Evolutionary conservation across 2,113 vertebrate genomes (phyloP).

Genomic region (Labeo catla): DNA sequence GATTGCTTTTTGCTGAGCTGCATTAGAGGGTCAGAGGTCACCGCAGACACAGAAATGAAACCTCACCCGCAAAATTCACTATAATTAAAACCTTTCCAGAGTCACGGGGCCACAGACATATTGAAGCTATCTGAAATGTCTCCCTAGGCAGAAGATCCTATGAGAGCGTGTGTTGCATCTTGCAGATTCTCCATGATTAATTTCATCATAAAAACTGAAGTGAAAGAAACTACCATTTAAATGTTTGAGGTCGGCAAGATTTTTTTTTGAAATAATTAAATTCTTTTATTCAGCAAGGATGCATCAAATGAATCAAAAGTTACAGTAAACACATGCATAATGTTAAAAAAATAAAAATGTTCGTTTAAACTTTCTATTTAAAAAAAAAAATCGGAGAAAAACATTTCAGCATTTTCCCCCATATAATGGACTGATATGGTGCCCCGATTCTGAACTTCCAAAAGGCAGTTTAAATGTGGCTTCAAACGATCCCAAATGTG

Average conservation of each 20-base stretch:
- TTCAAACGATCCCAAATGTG: no score
- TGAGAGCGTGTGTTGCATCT: slow-evolving; percentile 28
- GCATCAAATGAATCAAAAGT: neutral
- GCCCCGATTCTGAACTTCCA: no score
- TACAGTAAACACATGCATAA: neutral
- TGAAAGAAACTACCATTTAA: neutral
- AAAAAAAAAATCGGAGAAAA: no score
- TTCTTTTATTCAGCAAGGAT: neutral
- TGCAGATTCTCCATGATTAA: slow-evolving; percentile 22
- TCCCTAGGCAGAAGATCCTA: slow-evolving; percentile 17
- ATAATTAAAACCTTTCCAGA: slow-evolving; percentile 52
- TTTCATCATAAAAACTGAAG: neutral
- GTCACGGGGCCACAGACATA: slow-evolving; percentile 19
- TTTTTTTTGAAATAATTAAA: no score
- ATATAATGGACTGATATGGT: no score
- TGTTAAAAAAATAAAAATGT: no score
- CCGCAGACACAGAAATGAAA: slow-evolving; percentile 19
- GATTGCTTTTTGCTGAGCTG: slow-evolving; percentile 17
- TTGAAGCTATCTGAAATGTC: slow-evolving; percentile 34
- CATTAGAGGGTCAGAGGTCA: slow-evolving; percentile 33
- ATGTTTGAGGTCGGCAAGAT: neutral
- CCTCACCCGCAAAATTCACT: slow-evolving; percentile 27
- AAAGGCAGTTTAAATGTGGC: no score
- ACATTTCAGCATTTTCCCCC: no score
- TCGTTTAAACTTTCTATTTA: no score